Percentiles rank a stretch among this genome's conserved stretches.
Evolutionary conservation across 1,140 invertebrate species (phyloP).

Genomic region (Araneus ventricosus): DNA sequence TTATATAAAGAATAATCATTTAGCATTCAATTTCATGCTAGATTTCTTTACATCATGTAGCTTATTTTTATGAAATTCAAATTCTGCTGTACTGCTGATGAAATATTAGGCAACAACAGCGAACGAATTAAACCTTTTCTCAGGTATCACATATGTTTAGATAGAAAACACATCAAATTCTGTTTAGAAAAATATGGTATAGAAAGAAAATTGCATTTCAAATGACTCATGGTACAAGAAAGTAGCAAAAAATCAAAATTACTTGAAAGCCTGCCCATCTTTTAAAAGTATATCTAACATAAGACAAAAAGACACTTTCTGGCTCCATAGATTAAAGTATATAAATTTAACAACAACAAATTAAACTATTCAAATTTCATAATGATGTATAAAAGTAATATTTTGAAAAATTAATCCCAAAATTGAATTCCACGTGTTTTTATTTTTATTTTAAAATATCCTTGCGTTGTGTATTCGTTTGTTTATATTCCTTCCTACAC

Average conservation of each 20-base stretch:
- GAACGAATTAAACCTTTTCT: background rate
- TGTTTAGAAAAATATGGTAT: background rate
- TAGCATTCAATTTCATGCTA: too few relatives aligned
- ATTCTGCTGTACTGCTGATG: too few relatives aligned
- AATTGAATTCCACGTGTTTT: background rate
- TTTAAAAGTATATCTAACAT: slow-evolving; percentile 45
- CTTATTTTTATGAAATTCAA: too few relatives aligned
- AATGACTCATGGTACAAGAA: background rate
- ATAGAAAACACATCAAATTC: background rate
- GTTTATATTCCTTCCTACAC: too few relatives aligned
- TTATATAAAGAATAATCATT: too few relatives aligned
- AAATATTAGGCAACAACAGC: background rate
- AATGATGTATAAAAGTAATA: background rate
- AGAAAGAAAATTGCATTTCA: background rate
- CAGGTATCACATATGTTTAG: too few relatives aligned
- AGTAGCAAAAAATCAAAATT: background rate
- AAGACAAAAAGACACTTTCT: slow-evolving; percentile 30
- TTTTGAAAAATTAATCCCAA: background rate
- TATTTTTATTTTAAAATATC: background rate
- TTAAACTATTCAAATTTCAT: background rate
- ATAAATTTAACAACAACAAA: background rate
- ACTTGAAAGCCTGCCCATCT: slow-evolving; percentile 64
- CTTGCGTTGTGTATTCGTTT: background rate
- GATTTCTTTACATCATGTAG: too few relatives aligned
- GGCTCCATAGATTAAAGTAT: background rate